Evolutionary conservation across 2,797 vertebrate genomes (phyloP).

Genomic region (Cetoscarus ocellatus): DNA sequence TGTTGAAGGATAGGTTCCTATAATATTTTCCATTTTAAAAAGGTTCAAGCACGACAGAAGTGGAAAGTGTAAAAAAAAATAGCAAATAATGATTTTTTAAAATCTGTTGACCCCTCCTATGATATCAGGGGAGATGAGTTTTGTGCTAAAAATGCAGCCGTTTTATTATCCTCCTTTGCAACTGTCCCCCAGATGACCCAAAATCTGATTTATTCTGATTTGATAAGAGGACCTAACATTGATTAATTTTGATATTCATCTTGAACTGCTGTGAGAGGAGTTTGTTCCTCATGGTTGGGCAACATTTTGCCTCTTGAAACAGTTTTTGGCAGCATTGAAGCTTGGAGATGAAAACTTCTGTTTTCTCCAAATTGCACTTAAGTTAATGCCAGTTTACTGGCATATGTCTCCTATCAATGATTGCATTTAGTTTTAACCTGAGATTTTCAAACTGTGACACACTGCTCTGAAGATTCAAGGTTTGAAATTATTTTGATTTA

Average conservation of each 20-base stretch:
- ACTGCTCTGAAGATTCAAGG: background rate
- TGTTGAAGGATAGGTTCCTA: too few species aligned
- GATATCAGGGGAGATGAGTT: background rate
- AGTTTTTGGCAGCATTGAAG: constrained; percentile 3
- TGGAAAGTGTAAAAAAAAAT: background rate
- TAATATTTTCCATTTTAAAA: background rate
- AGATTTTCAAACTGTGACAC: background rate
- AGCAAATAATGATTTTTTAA: background rate
- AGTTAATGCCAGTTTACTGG: background rate
- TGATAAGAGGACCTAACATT: background rate
- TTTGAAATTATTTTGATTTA: constrained; percentile 16
- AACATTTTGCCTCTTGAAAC: constrained; percentile 7
- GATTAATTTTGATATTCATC: background rate
- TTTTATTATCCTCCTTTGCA: background rate
- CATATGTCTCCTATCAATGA: constrained; percentile 7
- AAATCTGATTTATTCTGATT: constrained; percentile 11
- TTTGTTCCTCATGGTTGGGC: constrained; percentile 8
- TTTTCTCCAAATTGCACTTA: constrained; percentile 1
- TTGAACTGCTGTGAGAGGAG: background rate
- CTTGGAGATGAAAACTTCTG: constrained; percentile 8
- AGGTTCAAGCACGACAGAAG: background rate
- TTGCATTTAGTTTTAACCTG: background rate
- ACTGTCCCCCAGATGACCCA: background rate
- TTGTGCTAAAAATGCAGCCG: background rate
- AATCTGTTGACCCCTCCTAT: background rate